Base-by-base conservation (phyloP, 1,140 invertebrate species). In the Rhynchophorus ferrugineus region DNA sequence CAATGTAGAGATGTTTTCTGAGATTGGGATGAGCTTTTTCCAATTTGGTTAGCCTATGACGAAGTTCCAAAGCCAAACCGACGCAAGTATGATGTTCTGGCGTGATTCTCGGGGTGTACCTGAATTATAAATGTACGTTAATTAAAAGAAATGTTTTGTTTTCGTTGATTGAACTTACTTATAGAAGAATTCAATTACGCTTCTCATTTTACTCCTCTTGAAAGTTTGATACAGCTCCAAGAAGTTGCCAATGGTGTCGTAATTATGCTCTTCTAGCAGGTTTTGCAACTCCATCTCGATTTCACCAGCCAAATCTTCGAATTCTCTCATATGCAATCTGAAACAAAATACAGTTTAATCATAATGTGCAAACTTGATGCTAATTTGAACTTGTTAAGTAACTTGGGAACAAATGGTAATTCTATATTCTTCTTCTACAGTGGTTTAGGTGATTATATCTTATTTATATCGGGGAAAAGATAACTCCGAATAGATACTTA, bases 241-340 rank as follows among this genome's bases (percentile, higher is more conserved):
- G 69, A 91, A 90, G 65, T 91, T 89, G 65, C 82, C 83, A 56
- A 91, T 79, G 24, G 87, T 91, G 71, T 92, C 87, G 69, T 94
- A 95, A 69, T 81, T 85, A 73, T 90, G 78, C 60, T 82, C 80
- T 59, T 83, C 80, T 60, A 89, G 74, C 61, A 92, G 75, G 44
- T 79, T 79, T 65, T 87, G 84, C 51, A 90, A 78, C 59, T 82
- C 76, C 45, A 80, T 74, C 72, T 91, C 87, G 66, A 90, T 80
- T 53, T 77, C 75, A 20, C 81, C 77, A 59, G 83, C 84, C 61
- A 91, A 75, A 63, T 85, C 78, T 75, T 90, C 85, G 73, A 90
- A 92, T 54, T 82, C 75, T 71, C 80, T 78, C 55, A 86, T 73
- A 13, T 56, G 55, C 58, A 54, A 81, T 47, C 51, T 60, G 18